A percentile compares a stretch with the other conserved stretches of the same genome.
Evolutionary conservation across 2,888 invertebrate genomes (phyloP).

Genomic region (Cosmorhoe ocellata): DNA sequence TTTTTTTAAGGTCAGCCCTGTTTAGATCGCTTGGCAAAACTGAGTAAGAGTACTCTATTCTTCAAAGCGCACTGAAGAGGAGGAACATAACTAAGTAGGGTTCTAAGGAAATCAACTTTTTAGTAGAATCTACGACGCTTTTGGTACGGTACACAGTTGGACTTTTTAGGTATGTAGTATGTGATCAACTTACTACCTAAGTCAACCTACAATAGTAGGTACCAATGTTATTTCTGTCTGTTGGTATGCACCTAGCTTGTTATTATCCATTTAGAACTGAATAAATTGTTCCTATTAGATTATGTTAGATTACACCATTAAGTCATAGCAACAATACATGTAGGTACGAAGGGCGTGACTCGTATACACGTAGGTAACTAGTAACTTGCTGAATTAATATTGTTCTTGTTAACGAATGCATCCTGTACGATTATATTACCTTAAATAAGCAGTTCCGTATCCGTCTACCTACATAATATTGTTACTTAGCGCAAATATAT

Average conservation of each 20-base stretch:
- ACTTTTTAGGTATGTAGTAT: too few species aligned
- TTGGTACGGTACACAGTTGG: too few species aligned
- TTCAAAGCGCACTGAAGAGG: too few species aligned
- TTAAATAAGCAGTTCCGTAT: conserved; percentile 47
- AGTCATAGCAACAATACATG: conserved; percentile 17
- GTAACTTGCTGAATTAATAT: conserved; percentile 38
- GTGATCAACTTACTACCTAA: too few species aligned
- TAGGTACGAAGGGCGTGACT: conserved; percentile 40
- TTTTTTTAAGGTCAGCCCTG: too few species aligned
- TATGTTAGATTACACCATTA: conserved; percentile 6
- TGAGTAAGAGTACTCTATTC: too few species aligned
- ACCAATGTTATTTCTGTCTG: neutral
- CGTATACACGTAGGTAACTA: conserved; percentile 25
- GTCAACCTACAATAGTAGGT: too few species aligned
- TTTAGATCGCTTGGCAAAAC: too few species aligned
- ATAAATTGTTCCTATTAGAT: conserved; percentile 12
- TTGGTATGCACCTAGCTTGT: conserved; percentile 5
- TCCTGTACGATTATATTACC: conserved; percentile 43
- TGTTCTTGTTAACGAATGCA: conserved; percentile 38
- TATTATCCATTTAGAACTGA: conserved; percentile 7
- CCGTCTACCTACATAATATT: conserved; percentile 39
- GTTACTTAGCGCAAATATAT: conserved; percentile 27
- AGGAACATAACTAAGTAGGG: too few species aligned
- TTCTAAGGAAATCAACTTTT: too few species aligned
- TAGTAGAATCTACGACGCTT: too few species aligned